Evolutionary conservation across 2,888 invertebrate genomes (phyloP).

Genomic region (Peribatodes rhomboidaria): DNA sequence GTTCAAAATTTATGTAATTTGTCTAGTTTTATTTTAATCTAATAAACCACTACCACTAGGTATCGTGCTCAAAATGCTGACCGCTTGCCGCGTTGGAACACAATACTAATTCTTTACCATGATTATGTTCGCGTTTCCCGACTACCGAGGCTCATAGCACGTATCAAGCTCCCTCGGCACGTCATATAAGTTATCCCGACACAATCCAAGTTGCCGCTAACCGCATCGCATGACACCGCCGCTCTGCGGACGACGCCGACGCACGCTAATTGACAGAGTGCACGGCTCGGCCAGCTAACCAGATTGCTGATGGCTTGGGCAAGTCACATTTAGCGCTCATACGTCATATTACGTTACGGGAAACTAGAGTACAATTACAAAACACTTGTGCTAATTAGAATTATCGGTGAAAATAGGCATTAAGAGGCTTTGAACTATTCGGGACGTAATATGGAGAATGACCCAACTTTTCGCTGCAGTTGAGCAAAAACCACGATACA

Average conservation of each 20-base stretch:
- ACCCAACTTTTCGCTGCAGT: no score
- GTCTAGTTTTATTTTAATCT: no score
- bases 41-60: no score
- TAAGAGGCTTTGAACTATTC: no score
- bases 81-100: no score
- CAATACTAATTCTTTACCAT: no score
- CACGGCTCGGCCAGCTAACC: not conserved
- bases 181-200: constrained; percentile 46
- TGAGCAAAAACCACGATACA: not conserved
- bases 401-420: not conserved
- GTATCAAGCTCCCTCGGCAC: not conserved
- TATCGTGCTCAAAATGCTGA: no score
- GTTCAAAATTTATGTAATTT: no score
- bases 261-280: constrained; percentile 21
- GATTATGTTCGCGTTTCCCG: no score
- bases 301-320: not conserved
- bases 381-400: not conserved
- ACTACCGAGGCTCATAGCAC: not conserved
- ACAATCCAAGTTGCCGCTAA: constrained; percentile 54
- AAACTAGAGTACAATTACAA: not conserved
- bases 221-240: constrained; percentile 11
- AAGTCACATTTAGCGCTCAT: not conserved
- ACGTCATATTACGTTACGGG: not conserved
- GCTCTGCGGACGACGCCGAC: not conserved
- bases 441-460: no score